Evolutionary conservation across 2,113 vertebrate species (phyloP), one percentile per base, ranked within the genome.

Genomic region (Ranitomeya imitator): DNA sequence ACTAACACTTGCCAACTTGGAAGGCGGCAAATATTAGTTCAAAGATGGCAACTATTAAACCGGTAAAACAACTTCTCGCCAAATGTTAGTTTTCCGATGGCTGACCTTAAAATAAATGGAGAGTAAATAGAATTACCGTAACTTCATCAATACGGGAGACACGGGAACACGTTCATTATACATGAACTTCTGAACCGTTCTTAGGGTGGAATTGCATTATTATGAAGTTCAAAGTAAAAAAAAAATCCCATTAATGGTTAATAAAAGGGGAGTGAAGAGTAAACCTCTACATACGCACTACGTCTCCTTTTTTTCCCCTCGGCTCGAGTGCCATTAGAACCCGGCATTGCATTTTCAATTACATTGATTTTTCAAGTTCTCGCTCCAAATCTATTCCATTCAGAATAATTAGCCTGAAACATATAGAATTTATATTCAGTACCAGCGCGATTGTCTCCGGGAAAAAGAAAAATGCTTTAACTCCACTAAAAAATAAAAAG

Each of bases 361-460:
- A 88, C 79, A 88, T 88, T 88, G 86, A 88, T 88, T 88, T 88
- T 74, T 76, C 65, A 73, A 80, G 54, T 83, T 82, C 57, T 57
- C 54, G 76, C n/a, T 83, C 57, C 71, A 83, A 83, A 83, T 83
- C 86, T 61, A 63, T 88, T 83, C 86, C 37, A 59, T 88, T 83
- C 69, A 63, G 79, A 61, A 88, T 88, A 88, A 87, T 88, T 83
- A 88, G 79, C 52, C 80, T 88, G 52, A 83, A 88, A 88, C 57
- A 37, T 88, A 88, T 88, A 88, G 79, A 88, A 88, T 88, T 88
- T 88, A 83, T 81, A 88, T 88, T 83, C 86, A 26, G 31, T 45
- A 51, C 55, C 83, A 81, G 83, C 82, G 67, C 79, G 69, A 71
- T 63, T 76, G 57, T 45, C 67, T 18, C 74, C 5, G 86, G 26